Percentiles rank a stretch among this genome's conserved stretches.
phyloP scores from a whole-genome alignment of 2,113 vertebrate species.

The Psammodynastes pulverulentus region DNA sequence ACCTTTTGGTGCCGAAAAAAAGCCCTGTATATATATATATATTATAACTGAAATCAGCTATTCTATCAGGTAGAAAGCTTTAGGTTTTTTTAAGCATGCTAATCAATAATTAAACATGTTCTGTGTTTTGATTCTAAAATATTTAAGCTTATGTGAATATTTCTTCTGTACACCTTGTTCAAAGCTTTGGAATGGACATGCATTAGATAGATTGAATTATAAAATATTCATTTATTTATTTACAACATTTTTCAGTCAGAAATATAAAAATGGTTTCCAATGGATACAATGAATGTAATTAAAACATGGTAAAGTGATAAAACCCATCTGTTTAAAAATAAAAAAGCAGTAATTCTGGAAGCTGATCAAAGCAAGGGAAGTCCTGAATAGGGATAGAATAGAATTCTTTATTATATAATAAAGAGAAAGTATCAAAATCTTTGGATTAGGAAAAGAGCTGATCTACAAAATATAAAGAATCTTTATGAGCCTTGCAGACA shows the following conservation, averaged over 20 bases:
- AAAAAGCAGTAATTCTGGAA: neutral
- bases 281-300: neutral
- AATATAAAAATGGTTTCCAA: neutral
- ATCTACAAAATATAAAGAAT: neutral
- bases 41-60: neutral
- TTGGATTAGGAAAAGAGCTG: neutral
- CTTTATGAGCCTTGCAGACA: neutral
- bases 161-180: neutral
- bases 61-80: neutral
- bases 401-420: neutral
- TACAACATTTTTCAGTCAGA: neutral
- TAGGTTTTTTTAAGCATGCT: neutral
- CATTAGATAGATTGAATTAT: neutral
- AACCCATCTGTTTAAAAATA: neutral
- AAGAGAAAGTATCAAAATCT: neutral
- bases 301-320: neutral
- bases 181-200: neutral
- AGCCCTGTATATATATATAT: neutral
- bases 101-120: neutral
- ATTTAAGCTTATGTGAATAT: neutral
- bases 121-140: neutral
- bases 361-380: neutral
- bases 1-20: no score
- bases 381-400: neutral
- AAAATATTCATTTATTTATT: neutral